Conservation (phyloP, 35 echinoderm and acorn worm genomes). For the Amphiura filiformis region DNA sequence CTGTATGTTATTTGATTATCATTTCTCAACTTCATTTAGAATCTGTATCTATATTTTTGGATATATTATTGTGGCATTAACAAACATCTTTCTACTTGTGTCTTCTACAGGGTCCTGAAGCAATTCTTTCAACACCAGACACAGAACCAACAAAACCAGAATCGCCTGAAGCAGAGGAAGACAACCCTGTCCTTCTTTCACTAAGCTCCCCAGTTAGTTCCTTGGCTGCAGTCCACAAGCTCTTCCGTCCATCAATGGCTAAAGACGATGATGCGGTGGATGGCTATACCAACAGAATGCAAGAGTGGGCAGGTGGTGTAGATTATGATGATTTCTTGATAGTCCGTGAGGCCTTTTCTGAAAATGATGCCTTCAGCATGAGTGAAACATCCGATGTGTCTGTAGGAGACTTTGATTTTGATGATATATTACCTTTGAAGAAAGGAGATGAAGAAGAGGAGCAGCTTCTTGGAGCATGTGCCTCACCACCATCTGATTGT, state of each 20-base stretch:
- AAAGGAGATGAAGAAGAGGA: conserved; percentile 43
- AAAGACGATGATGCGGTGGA: conserved; percentile 88
- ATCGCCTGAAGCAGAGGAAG: not conserved
- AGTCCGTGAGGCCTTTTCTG: conserved; percentile 86
- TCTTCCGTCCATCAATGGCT: conserved; percentile 54
- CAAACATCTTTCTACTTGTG: no score
- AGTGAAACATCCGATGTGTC: conserved; percentile 86
- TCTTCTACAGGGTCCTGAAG: conserved; percentile 10
- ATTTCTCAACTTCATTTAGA: no score
- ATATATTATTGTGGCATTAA: no score
- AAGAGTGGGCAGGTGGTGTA: conserved; percentile 31
- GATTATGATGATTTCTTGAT: conserved; percentile 82
- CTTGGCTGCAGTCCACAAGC: not conserved
- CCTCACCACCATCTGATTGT: conserved; percentile 21
- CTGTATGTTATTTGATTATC: no score
- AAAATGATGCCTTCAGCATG: conserved; percentile 96
- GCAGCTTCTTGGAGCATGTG: not conserved
- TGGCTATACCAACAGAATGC: conserved; percentile 51
- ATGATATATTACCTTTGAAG: conserved; percentile 89
- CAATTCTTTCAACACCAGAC: conserved; percentile 31
- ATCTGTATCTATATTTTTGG: no score
- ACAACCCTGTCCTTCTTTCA: conserved; percentile 18
- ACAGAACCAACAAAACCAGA: not conserved
- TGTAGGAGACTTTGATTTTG: conserved; percentile 82
- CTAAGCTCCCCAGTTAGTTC: not conserved